Evolutionary conservation across 2,888 invertebrate genomes (phyloP).

Genomic region (Ormyrus nitidulus): DNA sequence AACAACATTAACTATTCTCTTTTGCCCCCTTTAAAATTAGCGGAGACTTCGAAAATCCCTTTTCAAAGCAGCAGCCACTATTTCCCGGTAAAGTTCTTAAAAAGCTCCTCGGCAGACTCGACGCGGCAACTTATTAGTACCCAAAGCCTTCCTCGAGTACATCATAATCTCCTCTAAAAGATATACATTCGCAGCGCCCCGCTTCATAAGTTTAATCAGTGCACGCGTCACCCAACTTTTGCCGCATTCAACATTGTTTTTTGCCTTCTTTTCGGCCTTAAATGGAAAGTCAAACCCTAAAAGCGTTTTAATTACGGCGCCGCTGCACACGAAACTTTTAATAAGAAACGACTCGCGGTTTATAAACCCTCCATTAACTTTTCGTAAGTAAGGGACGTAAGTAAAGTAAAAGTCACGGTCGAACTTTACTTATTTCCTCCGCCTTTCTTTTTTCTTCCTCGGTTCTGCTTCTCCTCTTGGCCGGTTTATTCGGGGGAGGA

Average conservation of each 20-base stretch:
- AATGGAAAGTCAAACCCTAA: conserved; percentile 51
- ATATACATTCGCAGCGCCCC: not conserved
- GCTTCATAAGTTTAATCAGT: conserved; percentile 37
- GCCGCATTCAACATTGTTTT: conserved; percentile 37
- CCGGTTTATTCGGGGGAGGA: not conserved
- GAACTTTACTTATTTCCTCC: conserved; percentile 43
- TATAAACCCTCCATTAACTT: conserved; percentile 53
- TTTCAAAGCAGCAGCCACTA: too few species aligned
- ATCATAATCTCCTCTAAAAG: not conserved
- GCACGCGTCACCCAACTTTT: conserved; percentile 10
- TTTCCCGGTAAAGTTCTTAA: too few species aligned
- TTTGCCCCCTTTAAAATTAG: too few species aligned
- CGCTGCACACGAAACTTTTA: conserved; percentile 49
- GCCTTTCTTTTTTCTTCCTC: not conserved
- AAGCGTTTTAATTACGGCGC: conserved; percentile 52
- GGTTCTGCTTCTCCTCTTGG: not conserved
- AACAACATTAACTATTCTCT: too few species aligned
- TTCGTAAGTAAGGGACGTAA: conserved; percentile 28
- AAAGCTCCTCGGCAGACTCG: too few species aligned
- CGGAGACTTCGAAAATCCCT: too few species aligned
- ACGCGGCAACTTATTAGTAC: not conserved
- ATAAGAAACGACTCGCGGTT: conserved; percentile 54
- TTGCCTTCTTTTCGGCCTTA: not conserved
- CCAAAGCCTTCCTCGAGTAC: conserved; percentile 3
- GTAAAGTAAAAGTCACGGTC: conserved; percentile 44